Evolutionary conservation across 2,797 vertebrate species (phyloP).

Genomic region (Gobio occitaniae): DNA sequence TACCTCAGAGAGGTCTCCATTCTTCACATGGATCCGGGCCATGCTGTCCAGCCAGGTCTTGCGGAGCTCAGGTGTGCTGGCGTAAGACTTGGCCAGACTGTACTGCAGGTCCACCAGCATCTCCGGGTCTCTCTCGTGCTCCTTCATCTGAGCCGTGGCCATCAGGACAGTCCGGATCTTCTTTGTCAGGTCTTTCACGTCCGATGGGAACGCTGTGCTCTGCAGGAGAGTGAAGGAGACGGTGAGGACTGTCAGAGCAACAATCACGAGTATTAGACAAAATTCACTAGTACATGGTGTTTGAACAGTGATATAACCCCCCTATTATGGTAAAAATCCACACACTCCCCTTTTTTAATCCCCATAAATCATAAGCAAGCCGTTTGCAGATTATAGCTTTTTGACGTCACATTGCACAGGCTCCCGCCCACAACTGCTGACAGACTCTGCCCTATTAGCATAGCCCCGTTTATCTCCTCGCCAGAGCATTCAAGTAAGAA

Average conservation of each 20-base stretch:
- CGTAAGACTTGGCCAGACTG: slow-evolving; percentile 96
- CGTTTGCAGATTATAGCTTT: no score
- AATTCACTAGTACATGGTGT: no score
- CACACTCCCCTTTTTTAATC: no score
- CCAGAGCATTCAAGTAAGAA: no score
- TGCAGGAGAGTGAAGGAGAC: slow-evolving; percentile 62
- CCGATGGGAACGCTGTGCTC: slow-evolving; percentile 95
- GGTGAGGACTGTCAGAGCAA: neutral
- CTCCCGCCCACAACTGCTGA: no score
- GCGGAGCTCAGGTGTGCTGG: slow-evolving; percentile 95
- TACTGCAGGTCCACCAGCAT: slow-evolving; percentile 99
- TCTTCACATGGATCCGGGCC: slow-evolving; percentile 97
- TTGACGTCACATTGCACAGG: no score
- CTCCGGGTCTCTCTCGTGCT: slow-evolving; percentile 95
- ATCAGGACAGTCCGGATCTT: slow-evolving; percentile 95
- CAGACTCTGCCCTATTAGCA: no score
- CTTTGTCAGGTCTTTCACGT: slow-evolving; percentile 97
- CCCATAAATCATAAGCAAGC: no score
- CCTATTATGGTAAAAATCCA: no score
- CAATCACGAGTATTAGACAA: neutral
- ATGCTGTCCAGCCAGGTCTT: slow-evolving; percentile 99
- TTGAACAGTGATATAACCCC: no score
- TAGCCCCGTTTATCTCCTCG: no score
- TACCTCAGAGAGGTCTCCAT: slow-evolving; percentile 96
- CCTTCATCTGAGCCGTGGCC: slow-evolving; percentile 99